Base-by-base conservation (phyloP, 2,113 vertebrate genomes). In the Ammodytes marinus region DNA sequence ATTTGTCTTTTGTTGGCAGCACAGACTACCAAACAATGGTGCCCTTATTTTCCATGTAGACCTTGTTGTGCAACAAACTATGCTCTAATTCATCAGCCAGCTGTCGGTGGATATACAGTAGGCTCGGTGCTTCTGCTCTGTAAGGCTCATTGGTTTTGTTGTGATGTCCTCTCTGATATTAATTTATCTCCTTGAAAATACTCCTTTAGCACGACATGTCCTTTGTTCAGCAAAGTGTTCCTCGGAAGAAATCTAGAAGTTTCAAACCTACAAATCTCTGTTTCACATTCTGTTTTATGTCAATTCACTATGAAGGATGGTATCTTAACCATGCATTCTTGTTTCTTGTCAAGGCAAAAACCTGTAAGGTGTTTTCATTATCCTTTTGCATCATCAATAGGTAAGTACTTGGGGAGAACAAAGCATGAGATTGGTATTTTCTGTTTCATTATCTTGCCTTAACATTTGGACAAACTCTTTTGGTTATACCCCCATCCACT, bases 31-130 rank as follows among this genome's bases (percentile, higher is more conserved):
- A 53, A 57, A 59, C 8, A 37, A 67, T 15, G 59, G 15, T n/a
- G 35, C 52, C 10, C 17, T 43, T 47, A 47, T 58, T 54, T 47
- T 69, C 68, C 7, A 6, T 39, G 14, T 6, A 11, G 65, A 59
- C 52, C n/a, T 71, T 69, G 42, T 59, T 61, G 59, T 74, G 9
- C 39, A 55, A 71, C 14, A 80, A 64, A 46, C 49, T 57, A 39
- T 39, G 39, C n/a, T 50, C 12, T 39, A 52, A 73, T 79, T 78
- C 68, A 82, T 82, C 76, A 76, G 86, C 69, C 35, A 79, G 80
- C 87, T 89, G 84, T 77, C 52, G 37, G 70, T 74, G 68, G 66
- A 57, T 55, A 50, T 60, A 27, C 42, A 17, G 19, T 64, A 11
- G 6, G 65, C 27, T 27, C 27, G 27, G 70, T 52, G 15, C 50